Percentiles rank a stretch among this genome's conserved stretches.
phyloP scores from a whole-genome alignment of 2,888 invertebrate species.

The Pollenia griseotomentosa region DNA sequence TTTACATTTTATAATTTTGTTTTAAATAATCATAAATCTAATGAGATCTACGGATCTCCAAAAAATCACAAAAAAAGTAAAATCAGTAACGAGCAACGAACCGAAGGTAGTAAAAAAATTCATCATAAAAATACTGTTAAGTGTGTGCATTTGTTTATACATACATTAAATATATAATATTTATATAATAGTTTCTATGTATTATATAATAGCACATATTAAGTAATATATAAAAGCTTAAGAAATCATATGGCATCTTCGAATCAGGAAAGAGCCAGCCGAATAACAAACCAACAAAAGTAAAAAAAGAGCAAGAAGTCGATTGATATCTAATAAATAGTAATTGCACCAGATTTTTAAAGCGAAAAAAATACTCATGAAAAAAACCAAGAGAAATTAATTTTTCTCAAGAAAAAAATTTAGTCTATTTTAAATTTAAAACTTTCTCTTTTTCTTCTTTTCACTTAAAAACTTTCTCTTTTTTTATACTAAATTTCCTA shows the following conservation, averaged over 20 bases:
- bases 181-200: conserved; percentile 73
- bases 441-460: conserved; percentile 42
- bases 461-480: conserved; percentile 40
- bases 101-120: conserved; percentile 52
- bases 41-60: conserved; percentile 69
- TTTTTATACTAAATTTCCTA: neutral
- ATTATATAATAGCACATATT: conserved; percentile 70
- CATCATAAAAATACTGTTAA: conserved; percentile 52
- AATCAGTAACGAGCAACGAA: conserved; percentile 37
- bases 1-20: conserved; percentile 21
- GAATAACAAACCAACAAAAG: conserved; percentile 52
- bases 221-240: conserved; percentile 63
- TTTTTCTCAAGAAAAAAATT: conserved; percentile 14
- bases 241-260: conserved; percentile 45
- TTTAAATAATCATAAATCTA: conserved; percentile 56
- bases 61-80: conserved; percentile 65
- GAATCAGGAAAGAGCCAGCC: conserved; percentile 19
- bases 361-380: conserved; percentile 54
- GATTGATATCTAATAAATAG: conserved; percentile 76
- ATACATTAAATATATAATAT: conserved; percentile 66
- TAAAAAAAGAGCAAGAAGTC: conserved; percentile 80
- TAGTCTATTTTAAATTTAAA: conserved; percentile 36
- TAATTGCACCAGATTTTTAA: conserved; percentile 71
- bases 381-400: conserved; percentile 46
- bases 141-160: conserved; percentile 74